phyloP scores from a whole-genome alignment of 2,888 invertebrate species.

The Tuberolachnus salignus region DNA sequence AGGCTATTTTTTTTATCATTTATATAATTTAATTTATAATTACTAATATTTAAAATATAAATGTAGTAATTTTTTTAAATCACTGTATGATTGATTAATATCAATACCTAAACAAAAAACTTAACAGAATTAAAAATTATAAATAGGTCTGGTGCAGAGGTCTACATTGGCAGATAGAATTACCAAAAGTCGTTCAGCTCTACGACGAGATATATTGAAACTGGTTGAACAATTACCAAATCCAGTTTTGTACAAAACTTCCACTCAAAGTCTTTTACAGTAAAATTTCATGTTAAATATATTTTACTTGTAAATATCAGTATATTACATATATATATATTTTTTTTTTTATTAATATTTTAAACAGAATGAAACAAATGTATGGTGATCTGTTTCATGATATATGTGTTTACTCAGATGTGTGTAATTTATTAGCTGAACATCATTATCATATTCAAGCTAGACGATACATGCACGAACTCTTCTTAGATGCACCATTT shows the following conservation, averaged over 20 bases:
- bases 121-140: not conserved
- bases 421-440: constrained; percentile 77
- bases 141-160: constrained; percentile 59
- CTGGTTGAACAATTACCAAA: constrained; percentile 78
- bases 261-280: constrained; percentile 79
- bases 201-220: constrained; percentile 71
- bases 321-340: too few relatives aligned
- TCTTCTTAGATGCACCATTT: constrained; percentile 85
- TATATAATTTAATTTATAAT: too few relatives aligned
- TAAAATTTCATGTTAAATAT: constrained; percentile 60
- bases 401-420: constrained; percentile 90
- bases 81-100: too few relatives aligned
- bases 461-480: constrained; percentile 87
- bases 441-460: constrained; percentile 83
- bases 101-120: too few relatives aligned
- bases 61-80: too few relatives aligned
- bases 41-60: too few relatives aligned
- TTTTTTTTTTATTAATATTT: constrained; percentile 5
- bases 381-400: constrained; percentile 71
- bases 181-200: constrained; percentile 60
- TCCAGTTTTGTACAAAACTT: constrained; percentile 79
- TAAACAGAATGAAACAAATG: constrained; percentile 65
- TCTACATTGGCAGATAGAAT: constrained; percentile 59
- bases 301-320: not conserved
- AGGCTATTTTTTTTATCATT: too few relatives aligned